phyloP scores from a whole-genome alignment of 2,797 vertebrate species.

The Acrossocheilus wenchowensis region DNA sequence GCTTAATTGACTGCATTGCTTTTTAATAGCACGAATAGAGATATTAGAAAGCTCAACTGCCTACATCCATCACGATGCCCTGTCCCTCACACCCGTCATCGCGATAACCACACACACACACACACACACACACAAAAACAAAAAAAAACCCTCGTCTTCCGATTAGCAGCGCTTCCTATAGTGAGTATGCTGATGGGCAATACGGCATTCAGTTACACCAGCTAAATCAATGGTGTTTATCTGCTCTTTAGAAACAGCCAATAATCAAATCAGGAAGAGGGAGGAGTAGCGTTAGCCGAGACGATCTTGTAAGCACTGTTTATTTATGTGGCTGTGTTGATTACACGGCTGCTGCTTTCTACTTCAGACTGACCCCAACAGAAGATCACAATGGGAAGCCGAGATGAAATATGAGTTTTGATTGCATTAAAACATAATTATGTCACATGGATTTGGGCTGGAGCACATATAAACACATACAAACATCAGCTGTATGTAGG shows the following conservation, averaged over 20 bases:
- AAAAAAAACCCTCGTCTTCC: slow-evolving; percentile 60
- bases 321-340: slow-evolving; percentile 72
- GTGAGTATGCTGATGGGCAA: slow-evolving; percentile 71
- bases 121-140: slow-evolving; percentile 52
- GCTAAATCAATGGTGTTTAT: slow-evolving; percentile 80
- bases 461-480: background rate
- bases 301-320: slow-evolving; percentile 65
- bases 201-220: slow-evolving; percentile 67
- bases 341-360: slow-evolving; percentile 20
- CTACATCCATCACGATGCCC: slow-evolving; percentile 64
- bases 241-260: slow-evolving; percentile 69
- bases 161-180: slow-evolving; percentile 69
- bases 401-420: background rate
- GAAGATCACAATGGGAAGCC: background rate
- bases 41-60: slow-evolving; percentile 63
- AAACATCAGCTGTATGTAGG: slow-evolving; percentile 7
- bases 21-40: slow-evolving; percentile 75
- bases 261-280: slow-evolving; percentile 73
- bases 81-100: slow-evolving; percentile 61
- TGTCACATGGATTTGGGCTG: background rate
- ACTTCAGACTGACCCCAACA: background rate
- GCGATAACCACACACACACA: slow-evolving; percentile 48
- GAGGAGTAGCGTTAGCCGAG: slow-evolving; percentile 51
- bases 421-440: background rate
- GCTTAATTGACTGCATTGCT: slow-evolving; percentile 77